These are phyloP conservation scores for Nomada ferruginata DNA, from an alignment of 2,888 invertebrate species.

Conservation along the genomic window DNA sequence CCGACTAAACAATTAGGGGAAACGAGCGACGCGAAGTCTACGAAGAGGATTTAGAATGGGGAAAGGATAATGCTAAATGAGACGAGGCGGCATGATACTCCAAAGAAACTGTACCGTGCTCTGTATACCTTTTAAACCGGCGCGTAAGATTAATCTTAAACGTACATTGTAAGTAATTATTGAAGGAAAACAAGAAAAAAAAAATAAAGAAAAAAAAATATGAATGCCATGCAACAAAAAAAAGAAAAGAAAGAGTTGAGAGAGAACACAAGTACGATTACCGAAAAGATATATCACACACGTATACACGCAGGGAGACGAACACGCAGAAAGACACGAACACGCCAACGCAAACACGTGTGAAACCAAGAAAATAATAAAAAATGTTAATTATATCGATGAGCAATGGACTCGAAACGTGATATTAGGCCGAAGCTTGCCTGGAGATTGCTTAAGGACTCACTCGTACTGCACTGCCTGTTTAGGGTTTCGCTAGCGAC, in stretches of 20 bases:
- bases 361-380: conserved; percentile 44
- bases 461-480: conserved; percentile 84
- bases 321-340: conserved; percentile 44
- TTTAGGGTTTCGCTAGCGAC: conserved; percentile 84
- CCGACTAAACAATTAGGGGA: conserved; percentile 40
- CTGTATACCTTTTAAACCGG: conserved; percentile 77
- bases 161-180: conserved; percentile 81
- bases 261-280: conserved; percentile 64
- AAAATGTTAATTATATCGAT: conserved; percentile 76
- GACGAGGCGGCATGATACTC: conserved; percentile 71
- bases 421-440: conserved; percentile 85
- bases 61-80: background rate
- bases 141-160: conserved; percentile 78
- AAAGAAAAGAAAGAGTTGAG: conserved; percentile 46
- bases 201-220: conserved; percentile 59
- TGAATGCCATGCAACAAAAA: conserved; percentile 62
- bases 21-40: conserved; percentile 4
- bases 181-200: conserved; percentile 62
- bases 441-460: conserved; percentile 84
- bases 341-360: conserved; percentile 38
- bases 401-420: conserved; percentile 84
- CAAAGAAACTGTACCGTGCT: conserved; percentile 82
- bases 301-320: conserved; percentile 19
- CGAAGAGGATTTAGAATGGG: background rate
- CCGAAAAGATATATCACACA: conserved; percentile 62